Conservation (phyloP, 2,113 vertebrate species). For the Strix uralensis region DNA sequence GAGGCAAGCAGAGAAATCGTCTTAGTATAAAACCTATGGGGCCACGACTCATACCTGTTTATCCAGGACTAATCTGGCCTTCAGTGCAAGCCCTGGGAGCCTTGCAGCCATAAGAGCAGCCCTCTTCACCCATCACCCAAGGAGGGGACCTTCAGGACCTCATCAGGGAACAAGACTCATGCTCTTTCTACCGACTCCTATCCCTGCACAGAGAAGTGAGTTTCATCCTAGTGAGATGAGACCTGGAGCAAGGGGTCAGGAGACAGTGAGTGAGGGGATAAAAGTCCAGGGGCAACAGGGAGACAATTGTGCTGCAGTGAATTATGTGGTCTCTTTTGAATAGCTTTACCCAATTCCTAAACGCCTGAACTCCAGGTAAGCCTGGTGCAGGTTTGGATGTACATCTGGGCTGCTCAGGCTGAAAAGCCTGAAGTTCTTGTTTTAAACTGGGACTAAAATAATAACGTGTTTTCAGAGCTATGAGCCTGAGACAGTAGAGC, state of each 20-base stretch:
- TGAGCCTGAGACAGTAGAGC: not conserved
- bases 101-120: not conserved
- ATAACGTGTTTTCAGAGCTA: not conserved
- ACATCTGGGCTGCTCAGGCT: not conserved
- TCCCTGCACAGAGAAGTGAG: not conserved
- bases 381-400: not conserved
- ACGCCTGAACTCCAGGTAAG: accelerated
- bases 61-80: not conserved
- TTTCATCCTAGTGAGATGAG: not conserved
- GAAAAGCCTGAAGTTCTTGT: not conserved
- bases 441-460: not conserved
- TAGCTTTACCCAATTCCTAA: accelerated
- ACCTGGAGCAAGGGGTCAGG: not conserved
- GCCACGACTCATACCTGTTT: not conserved
- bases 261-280: not conserved
- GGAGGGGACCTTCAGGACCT: not conserved
- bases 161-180: not conserved
- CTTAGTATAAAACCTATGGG: not conserved
- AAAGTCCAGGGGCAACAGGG: not conserved
- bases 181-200: not conserved
- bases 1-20: not conserved
- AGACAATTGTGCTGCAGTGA: not conserved
- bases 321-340: not conserved
- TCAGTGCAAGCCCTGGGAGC: not conserved
- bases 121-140: not conserved